Evolutionary conservation across 2,113 vertebrate species (phyloP).

Genomic region (Thalassoma bifasciatum): DNA sequence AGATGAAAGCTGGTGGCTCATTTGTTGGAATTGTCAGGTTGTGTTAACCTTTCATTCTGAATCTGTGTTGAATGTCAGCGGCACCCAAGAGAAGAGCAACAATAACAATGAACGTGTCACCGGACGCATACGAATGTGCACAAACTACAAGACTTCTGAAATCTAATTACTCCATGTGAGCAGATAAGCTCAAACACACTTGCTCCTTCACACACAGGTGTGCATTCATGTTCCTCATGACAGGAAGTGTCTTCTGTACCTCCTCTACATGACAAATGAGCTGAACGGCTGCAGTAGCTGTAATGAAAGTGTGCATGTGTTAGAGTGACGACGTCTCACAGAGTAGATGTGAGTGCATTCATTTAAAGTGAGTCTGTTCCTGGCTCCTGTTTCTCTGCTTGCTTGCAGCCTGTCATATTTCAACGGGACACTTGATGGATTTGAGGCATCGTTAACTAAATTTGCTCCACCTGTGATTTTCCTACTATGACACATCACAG

Average conservation of each 20-base stretch:
- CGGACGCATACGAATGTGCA: not conserved
- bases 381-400: not conserved
- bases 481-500: not conserved
- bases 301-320: not conserved
- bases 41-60: conserved; percentile 19
- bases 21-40: conserved; percentile 22
- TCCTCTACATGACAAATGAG: conserved; percentile 34
- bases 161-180: conserved; percentile 19
- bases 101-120: not conserved
- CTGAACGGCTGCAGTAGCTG: not conserved
- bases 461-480: not conserved
- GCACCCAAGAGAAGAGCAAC: not conserved
- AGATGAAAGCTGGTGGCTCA: not conserved
- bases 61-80: too few species aligned
- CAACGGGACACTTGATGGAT: not conserved
- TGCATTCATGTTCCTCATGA: not conserved
- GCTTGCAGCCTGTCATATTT: not conserved
- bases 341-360: too few species aligned
- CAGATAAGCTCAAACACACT: conserved; percentile 4
- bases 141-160: not conserved
- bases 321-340: not conserved
- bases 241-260: conserved; percentile 22
- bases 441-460: not conserved
- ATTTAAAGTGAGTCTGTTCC: not conserved
- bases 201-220: too few species aligned